A percentile compares a stretch with the other conserved stretches of the same genome.
Evolutionary conservation across 2,113 vertebrate genomes (phyloP).

Genomic region (Tragelaphus strepsiceros): DNA sequence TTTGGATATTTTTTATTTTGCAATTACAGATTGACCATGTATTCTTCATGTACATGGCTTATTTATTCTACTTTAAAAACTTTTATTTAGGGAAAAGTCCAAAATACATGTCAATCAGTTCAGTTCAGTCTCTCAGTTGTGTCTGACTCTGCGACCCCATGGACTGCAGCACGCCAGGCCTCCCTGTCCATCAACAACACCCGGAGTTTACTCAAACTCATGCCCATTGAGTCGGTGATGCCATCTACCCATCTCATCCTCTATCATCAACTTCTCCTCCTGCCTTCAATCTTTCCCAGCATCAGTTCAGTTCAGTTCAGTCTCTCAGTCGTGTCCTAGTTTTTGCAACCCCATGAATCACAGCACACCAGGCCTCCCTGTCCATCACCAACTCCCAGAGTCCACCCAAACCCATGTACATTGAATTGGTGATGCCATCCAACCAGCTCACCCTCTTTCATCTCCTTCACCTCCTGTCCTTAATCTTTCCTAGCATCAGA

Average conservation of each 20-base stretch:
- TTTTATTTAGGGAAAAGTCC: background rate
- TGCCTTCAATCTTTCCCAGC: too few species aligned
- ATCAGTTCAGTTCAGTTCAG: background rate
- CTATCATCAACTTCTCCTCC: too few species aligned
- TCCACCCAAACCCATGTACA: background rate
- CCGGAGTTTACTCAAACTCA: too few species aligned
- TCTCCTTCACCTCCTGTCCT: background rate
- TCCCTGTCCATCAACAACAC: too few species aligned
- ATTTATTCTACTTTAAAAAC: background rate
- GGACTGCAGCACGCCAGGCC: too few species aligned
- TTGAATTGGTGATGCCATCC: background rate
- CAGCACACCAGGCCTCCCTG: background rate
- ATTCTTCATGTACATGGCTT: background rate
- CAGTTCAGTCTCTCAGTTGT: too few species aligned
- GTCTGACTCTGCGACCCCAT: too few species aligned
- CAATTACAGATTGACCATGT: background rate
- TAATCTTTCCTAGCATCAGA: too few species aligned
- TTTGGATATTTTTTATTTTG: background rate
- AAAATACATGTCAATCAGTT: background rate
- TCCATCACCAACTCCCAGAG: background rate
- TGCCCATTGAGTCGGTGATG: too few species aligned
- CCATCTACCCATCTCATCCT: too few species aligned
- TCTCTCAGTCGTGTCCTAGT: accelerated
- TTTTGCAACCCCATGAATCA: accelerated
- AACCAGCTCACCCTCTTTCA: background rate